These are phyloP conservation scores for Palloptera scutellata DNA, from an alignment of 2,888 invertebrate species.

Conservation along the genomic window DNA sequence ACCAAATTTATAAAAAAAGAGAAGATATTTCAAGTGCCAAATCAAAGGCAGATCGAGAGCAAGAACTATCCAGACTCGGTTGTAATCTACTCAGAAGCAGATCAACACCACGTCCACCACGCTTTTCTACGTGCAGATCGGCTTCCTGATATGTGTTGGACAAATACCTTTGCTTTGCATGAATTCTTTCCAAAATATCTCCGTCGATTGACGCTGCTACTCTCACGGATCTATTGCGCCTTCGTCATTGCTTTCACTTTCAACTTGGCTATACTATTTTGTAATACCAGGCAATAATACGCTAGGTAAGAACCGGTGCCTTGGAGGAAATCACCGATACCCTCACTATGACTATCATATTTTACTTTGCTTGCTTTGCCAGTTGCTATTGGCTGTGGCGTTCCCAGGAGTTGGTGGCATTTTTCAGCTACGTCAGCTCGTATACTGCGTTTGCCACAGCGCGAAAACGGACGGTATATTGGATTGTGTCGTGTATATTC, in stretches of 20 bases:
- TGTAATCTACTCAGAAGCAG: slow-evolving; percentile 42
- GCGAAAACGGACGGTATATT: slow-evolving; percentile 42
- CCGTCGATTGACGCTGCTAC: slow-evolving; percentile 2
- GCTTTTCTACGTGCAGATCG: slow-evolving; percentile 46
- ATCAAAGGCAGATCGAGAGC: slow-evolving; percentile 3
- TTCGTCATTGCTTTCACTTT: slow-evolving; percentile 41
- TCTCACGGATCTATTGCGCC: slow-evolving; percentile 35
- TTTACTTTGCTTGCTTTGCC: slow-evolving; percentile 50
- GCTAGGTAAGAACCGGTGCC: slow-evolving; percentile 46
- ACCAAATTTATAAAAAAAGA: too few species aligned
- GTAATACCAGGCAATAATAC: slow-evolving; percentile 49
- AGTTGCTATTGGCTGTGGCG: slow-evolving; percentile 50
- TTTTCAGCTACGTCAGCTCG: slow-evolving; percentile 51
- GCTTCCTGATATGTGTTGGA: slow-evolving; percentile 44
- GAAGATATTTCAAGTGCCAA: too few species aligned
- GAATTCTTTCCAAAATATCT: slow-evolving; percentile 36
- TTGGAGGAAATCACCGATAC: slow-evolving; percentile 55
- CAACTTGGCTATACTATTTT: slow-evolving; percentile 49
- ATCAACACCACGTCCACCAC: slow-evolving; percentile 38
- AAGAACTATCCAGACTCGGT: too few species aligned
- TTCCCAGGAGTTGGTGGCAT: slow-evolving; percentile 38
- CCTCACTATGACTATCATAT: slow-evolving; percentile 53
- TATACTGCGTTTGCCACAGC: slow-evolving; percentile 41
- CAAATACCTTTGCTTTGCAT: slow-evolving; percentile 43
- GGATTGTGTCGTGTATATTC: slow-evolving; percentile 48